Conservation (phyloP, 2,888 invertebrate genomes). For the Lissocephala sabroskyi region DNA sequence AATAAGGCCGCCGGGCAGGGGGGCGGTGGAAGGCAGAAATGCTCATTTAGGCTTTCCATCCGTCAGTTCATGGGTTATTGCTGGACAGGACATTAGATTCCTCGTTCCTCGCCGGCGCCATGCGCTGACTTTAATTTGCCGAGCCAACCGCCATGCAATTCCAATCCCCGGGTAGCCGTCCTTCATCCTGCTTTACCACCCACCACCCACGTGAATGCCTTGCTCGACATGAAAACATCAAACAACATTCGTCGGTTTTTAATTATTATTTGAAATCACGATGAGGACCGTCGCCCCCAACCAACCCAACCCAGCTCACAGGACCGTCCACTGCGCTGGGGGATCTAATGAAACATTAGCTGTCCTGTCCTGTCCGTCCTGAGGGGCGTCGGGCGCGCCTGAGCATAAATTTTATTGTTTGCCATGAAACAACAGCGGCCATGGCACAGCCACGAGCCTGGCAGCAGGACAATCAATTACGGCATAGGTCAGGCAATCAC, state of each 20-base stretch:
- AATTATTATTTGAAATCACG: constrained; percentile 51
- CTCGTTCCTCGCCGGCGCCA: constrained; percentile 32
- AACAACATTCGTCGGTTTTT: constrained; percentile 46
- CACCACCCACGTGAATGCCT: too few relatives aligned
- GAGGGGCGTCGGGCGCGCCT: constrained; percentile 17
- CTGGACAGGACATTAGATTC: constrained; percentile 27
- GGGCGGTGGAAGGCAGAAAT: constrained; percentile 17
- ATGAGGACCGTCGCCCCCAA: constrained; percentile 14
- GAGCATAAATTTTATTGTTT: constrained; percentile 38
- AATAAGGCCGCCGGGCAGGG: constrained; percentile 17
- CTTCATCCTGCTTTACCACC: too few relatives aligned
- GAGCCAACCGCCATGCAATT: too few relatives aligned
- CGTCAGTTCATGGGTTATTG: constrained; percentile 18
- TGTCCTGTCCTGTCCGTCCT: constrained; percentile 12
- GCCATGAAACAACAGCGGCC: constrained; percentile 13
- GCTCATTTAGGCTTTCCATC: constrained; percentile 32
- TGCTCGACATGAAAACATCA: constrained; percentile 50
- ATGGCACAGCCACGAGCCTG: too few relatives aligned
- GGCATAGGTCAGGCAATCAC: too few relatives aligned
- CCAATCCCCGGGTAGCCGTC: too few relatives aligned
- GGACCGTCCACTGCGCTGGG: background rate
- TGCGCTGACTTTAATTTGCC: constrained; percentile 38
- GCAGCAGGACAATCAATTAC: too few relatives aligned
- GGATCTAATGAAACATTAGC: constrained; percentile 45
- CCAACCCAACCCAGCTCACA: background rate